A percentile compares a stretch with the other conserved stretches of the same genome.
These are phyloP conservation scores for Cyclargus thomasi DNA, from an alignment of 1,140 invertebrate species.

Conservation along the genomic window DNA sequence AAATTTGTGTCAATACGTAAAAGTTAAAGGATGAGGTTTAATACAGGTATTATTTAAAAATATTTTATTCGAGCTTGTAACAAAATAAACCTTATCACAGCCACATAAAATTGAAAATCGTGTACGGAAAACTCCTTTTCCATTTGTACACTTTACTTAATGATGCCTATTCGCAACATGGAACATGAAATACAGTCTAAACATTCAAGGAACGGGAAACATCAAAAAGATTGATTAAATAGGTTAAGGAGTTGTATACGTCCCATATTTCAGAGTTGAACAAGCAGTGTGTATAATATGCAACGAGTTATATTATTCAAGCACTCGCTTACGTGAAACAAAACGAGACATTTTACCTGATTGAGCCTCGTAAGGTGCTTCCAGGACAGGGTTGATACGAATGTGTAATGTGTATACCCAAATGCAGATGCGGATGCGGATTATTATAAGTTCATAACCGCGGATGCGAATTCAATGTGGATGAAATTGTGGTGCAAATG, in stretches of 20 bases:
- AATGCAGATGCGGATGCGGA: too few relatives aligned
- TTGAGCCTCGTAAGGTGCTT: too few relatives aligned
- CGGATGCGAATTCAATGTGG: too few relatives aligned
- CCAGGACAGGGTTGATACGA: too few relatives aligned
- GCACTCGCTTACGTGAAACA: too few relatives aligned
- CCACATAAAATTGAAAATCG: neutral
- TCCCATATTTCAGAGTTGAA: conserved; percentile 1
- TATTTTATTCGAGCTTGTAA: neutral
- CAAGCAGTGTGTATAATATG: neutral
- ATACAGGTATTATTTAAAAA: neutral
- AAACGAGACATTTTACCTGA: too few relatives aligned
- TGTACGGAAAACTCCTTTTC: neutral
- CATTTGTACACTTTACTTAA: conserved; percentile 12
- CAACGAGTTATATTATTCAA: neutral
- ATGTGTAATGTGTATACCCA: too few relatives aligned
- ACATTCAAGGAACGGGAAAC: neutral
- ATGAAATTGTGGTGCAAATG: too few relatives aligned
- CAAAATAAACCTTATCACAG: neutral
- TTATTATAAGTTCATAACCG: too few relatives aligned
- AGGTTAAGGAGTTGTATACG: neutral
- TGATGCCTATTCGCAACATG: neutral
- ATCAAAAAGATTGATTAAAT: conserved; percentile 9
- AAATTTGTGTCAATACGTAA: neutral
- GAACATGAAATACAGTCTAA: conserved; percentile 3
- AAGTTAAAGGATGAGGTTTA: neutral